These are phyloP conservation scores for Ametastegia equiseti DNA, from an alignment of 2,888 invertebrate genomes.

Conservation along the genomic window DNA sequence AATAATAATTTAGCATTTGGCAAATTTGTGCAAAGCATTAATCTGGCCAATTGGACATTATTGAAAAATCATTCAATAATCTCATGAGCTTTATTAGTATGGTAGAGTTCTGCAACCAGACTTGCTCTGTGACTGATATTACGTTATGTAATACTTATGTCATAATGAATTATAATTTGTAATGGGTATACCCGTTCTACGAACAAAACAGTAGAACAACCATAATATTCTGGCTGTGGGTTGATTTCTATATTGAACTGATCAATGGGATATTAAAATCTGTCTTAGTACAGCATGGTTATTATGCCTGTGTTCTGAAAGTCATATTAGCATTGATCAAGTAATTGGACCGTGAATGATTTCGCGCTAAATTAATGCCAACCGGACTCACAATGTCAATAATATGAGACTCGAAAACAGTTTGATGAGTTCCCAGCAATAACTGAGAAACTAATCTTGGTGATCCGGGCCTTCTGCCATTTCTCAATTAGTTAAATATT, in stretches of 20 bases:
- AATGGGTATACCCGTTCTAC: background rate
- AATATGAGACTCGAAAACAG: too few relatives aligned
- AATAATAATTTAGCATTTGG: too few relatives aligned
- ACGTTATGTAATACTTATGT: background rate
- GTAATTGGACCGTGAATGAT: too few relatives aligned
- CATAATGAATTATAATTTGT: conserved; percentile 15
- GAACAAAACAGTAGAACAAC: background rate
- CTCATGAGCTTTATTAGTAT: background rate
- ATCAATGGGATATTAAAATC: background rate
- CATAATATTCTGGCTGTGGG: background rate
- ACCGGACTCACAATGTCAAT: too few relatives aligned
- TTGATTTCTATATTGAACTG: background rate
- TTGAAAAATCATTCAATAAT: background rate
- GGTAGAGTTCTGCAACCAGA: background rate
- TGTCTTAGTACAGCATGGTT: too few relatives aligned
- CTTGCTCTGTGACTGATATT: background rate
- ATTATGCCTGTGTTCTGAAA: background rate
- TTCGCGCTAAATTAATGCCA: too few relatives aligned
- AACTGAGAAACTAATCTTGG: too few relatives aligned
- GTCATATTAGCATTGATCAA: too few relatives aligned
- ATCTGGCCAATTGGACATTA: background rate
- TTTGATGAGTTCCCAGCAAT: too few relatives aligned
- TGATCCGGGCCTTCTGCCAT: too few relatives aligned
- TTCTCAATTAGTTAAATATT: too few relatives aligned
- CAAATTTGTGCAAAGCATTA: background rate